Base-by-base conservation (phyloP, 2,113 vertebrate species). In the Eidolon helvum region DNA sequence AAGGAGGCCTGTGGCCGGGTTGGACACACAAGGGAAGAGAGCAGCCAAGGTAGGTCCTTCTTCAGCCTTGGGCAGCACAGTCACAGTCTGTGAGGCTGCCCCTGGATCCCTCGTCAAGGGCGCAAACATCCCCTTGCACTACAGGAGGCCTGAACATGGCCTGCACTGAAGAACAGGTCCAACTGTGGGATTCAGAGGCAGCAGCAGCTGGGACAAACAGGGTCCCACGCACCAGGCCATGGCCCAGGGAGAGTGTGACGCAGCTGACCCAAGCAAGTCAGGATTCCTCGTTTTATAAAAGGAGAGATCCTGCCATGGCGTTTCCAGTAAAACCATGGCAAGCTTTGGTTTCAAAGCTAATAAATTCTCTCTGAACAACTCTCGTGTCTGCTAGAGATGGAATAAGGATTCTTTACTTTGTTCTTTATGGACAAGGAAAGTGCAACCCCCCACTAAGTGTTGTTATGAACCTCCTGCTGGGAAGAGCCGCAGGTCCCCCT, bases 301-400 rank as follows among this genome's bases (percentile, higher is more conserved):
- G 38, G 19, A 79, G 24, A n/a, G 45, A 15, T 28, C 14, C n/a
- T 72, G 55, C 14, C 79, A 72, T 68, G 77, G 33, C 74, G 33
- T 90, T 92, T 94, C 68, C 28, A 2, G 30, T 65, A 48, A 88
- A 59, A 86, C 69, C 4, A 83, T 33, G 45, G 38, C 57, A 90
- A 14, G 28, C 80, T 96, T 96, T 69, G 79, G 57, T 87, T 91
- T 87, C 75, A 90, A n/a, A 57, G 59, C 38, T 68, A 85, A 95
- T 80, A 92, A 71, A 96, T 87, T 40, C 55, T 96, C 24, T 78
- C 59, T 85, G 75, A 92, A 80, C 48, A 68, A 69, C 57, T 79
- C 35, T 38, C 26, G 18, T 43, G 50, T 53, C 63, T 87, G 28
- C 50, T 63, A 50, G 26, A 55, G 43, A 84, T 26, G 22, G 53